These are phyloP conservation scores for Geotrypetes seraphini DNA, from an alignment of 2,797 vertebrate genomes.

Conservation along the genomic window DNA sequence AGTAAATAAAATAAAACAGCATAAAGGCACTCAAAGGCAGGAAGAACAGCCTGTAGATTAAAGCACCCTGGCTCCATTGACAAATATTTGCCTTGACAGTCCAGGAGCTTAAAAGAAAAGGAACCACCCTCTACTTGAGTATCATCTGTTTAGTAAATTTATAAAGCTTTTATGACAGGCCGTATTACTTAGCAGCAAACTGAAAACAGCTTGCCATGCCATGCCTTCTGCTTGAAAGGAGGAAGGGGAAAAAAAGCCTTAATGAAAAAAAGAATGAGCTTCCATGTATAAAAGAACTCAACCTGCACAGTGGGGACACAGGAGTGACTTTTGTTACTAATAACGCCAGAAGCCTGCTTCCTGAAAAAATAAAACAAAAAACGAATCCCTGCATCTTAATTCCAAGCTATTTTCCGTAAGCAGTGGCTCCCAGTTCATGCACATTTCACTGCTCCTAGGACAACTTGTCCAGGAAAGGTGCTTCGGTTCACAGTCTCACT, in stretches of 20 bases:
- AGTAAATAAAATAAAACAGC: too few relatives aligned
- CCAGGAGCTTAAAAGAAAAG: constrained; percentile 9
- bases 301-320: constrained; percentile 26
- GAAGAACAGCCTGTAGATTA: constrained; percentile 21
- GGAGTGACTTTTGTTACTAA: not conserved
- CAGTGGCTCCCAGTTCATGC: too few relatives aligned
- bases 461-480: too few relatives aligned
- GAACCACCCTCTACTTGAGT: constrained; percentile 15
- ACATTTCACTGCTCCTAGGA: too few relatives aligned
- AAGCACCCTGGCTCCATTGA: constrained; percentile 14
- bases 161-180: constrained; percentile 28
- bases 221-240: constrained; percentile 32
- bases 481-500: too few relatives aligned
- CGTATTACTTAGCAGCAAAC: constrained; percentile 36
- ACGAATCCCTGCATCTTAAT: not conserved
- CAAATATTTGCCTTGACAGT: constrained; percentile 6
- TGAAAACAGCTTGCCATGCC: constrained; percentile 38
- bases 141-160: constrained; percentile 29
- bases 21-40: constrained; percentile 8
- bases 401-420: too few relatives aligned
- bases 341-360: not conserved
- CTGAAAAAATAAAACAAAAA: not conserved
- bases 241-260: too few relatives aligned
- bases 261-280: too few relatives aligned
- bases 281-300: constrained; percentile 20